phyloP scores from a whole-genome alignment of 1,140 invertebrate species.

The Rhagoletis pomonella region DNA sequence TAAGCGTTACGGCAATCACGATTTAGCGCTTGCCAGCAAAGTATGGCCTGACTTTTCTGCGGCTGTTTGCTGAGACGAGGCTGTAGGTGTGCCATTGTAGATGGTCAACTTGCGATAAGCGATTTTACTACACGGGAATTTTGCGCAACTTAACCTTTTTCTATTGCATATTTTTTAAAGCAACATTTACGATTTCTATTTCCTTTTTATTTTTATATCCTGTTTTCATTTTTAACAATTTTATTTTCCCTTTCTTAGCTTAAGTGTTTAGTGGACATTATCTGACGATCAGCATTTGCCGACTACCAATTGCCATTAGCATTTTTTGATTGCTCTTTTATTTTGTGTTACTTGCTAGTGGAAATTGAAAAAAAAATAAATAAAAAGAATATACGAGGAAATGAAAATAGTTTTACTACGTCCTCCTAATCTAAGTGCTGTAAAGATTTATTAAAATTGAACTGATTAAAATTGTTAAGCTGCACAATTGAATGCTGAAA shows the following conservation, averaged over 20 bases:
- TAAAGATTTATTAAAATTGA: constrained; percentile 36
- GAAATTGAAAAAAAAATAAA: constrained; percentile 9
- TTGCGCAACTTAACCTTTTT: too few species aligned
- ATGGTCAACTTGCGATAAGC: constrained; percentile 12
- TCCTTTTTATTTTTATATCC: background rate
- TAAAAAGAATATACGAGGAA: background rate
- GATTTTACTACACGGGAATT: background rate
- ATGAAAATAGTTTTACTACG: background rate
- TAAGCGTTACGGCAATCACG: constrained; percentile 53
- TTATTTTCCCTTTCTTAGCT: background rate
- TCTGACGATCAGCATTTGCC: constrained; percentile 8
- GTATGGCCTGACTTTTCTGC: background rate
- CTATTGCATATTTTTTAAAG: too few species aligned
- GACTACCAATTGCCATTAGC: background rate
- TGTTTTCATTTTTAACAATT: too few species aligned
- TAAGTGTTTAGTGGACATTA: background rate
- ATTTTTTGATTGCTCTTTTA: background rate
- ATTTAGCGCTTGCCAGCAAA: background rate
- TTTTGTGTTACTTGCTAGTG: background rate
- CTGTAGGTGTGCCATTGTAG: background rate
- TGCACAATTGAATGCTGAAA: constrained; percentile 36
- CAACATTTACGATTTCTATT: background rate
- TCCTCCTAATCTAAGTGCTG: background rate
- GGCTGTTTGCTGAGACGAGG: background rate
- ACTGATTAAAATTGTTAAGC: constrained; percentile 25